Evolutionary conservation across 2,888 invertebrate genomes (phyloP), one percentile per base, ranked within the genome.

Genomic region (Plebejus anna): DNA sequence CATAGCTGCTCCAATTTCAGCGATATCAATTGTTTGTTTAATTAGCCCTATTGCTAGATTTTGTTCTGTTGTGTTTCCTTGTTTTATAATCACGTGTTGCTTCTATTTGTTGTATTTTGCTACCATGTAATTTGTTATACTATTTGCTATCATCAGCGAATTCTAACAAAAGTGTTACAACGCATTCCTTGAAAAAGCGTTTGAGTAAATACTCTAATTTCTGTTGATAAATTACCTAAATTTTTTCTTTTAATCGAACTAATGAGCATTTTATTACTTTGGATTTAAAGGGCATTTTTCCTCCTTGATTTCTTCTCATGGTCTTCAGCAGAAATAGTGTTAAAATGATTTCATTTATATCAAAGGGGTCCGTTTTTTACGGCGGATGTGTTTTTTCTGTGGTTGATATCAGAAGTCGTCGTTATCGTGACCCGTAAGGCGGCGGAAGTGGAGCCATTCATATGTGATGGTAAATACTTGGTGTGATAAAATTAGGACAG

Each of bases 1-100:
- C 66, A 66, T 11, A 32, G 32, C 66, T 66, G 66, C 66, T 32
- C 66, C 66, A 66, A 32, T 66, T 66, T 66, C 66, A 32, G 66
- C 66, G 66, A 66, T 66, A 66, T 66, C 66, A 66, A 32, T 66
- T 66, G 66, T 66, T 66, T 66, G 32, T 66, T 66, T 66, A 66
- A 66, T 66, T 66, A 32, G 66, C 32, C 13, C 7, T 66, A 66
- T 66, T 66, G 66, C 66, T 66, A 28, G 66, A 66, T 66, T 66
- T 66, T 32, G 11, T 32, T 59, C 22, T 22, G 22, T 32, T 28
- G 66, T 66, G 4, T 32, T 66, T 66, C 66, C 66, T 66, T 66
- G 66, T 66, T 28, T 32, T 66, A 13, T 28, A 61, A 28, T 66
- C 59, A 61, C 59, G 22, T 28, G 59, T 61, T 9, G 59, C 22